Percentiles rank a stretch among this genome's conserved stretches.
Conservation (phyloP, 2,888 invertebrate species). For the Leucoma salicis region DNA sequence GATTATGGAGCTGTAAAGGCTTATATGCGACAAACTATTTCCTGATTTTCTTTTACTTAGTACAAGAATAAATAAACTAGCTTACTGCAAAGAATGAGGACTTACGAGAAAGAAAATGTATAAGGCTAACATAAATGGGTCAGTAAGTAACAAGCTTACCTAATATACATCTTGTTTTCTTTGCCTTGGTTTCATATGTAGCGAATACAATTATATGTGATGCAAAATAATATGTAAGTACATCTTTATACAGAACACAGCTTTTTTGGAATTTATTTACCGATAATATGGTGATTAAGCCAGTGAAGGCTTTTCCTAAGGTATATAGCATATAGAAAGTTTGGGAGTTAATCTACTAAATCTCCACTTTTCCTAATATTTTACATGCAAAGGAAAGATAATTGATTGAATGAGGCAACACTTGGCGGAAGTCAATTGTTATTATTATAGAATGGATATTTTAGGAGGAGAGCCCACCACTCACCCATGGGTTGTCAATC, state of each 20-base stretch:
- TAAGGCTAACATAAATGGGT: constrained; percentile 66
- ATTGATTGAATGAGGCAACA: too few species aligned
- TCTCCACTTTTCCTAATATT: too few species aligned
- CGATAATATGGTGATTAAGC: too few species aligned
- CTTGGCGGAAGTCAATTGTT: too few species aligned
- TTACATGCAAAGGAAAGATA: too few species aligned
- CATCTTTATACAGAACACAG: constrained; percentile 69
- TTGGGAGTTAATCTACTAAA: too few species aligned
- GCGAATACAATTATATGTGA: constrained; percentile 43
- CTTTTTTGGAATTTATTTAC: constrained; percentile 51
- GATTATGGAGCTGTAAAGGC: constrained; percentile 18
- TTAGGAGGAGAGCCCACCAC: too few species aligned
- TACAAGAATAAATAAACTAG: constrained; percentile 30
- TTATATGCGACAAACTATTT: constrained; percentile 27
- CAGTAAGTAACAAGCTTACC: constrained; percentile 48
- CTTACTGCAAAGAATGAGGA: constrained; percentile 48
- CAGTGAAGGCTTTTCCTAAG: too few species aligned
- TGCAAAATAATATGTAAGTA: constrained; percentile 67
- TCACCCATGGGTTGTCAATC: too few species aligned
- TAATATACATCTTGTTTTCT: constrained; percentile 59
- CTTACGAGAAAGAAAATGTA: constrained; percentile 49
- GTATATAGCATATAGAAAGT: too few species aligned
- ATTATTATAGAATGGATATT: too few species aligned
- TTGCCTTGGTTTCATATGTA: constrained; percentile 56
- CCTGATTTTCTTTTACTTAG: constrained; percentile 33